These are phyloP conservation scores for Acromyrmex echinatior DNA, from an alignment of 1,140 invertebrate genomes.

Conservation along the genomic window DNA sequence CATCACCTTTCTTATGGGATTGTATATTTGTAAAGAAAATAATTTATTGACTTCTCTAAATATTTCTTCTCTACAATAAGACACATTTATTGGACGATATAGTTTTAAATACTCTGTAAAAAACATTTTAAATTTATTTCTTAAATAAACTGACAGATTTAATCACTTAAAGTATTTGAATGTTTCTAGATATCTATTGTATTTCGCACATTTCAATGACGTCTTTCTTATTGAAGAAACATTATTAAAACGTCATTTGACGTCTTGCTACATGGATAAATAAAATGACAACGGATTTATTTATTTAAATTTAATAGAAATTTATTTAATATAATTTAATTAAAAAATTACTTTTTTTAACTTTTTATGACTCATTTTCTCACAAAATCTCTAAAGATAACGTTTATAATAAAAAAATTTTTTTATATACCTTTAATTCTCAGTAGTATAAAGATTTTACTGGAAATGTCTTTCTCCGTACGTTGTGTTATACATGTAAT, in stretches of 20 bases:
- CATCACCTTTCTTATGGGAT: background rate
- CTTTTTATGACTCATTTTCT: no score
- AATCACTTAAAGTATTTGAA: background rate
- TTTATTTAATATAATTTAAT: background rate
- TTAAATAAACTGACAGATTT: background rate
- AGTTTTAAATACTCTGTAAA: background rate
- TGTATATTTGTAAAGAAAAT: background rate
- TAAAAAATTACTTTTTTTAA: no score
- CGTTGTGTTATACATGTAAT: background rate
- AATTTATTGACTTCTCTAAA: background rate
- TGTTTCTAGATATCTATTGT: background rate
- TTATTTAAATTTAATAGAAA: background rate
- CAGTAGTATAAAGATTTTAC: no score
- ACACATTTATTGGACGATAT: background rate
- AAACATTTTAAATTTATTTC: background rate
- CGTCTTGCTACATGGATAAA: no score
- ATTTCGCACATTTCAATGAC: background rate
- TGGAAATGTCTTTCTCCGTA: no score
- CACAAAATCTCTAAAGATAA: no score
- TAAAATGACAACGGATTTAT: no score
- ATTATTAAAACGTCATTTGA: no score
- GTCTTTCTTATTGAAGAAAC: no score
- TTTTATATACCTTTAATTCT: no score
- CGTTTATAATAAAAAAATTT: no score
- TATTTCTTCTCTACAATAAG: background rate